These are phyloP conservation scores for Spea bombifrons DNA, from an alignment of 2,113 vertebrate species.

Conservation along the genomic window DNA sequence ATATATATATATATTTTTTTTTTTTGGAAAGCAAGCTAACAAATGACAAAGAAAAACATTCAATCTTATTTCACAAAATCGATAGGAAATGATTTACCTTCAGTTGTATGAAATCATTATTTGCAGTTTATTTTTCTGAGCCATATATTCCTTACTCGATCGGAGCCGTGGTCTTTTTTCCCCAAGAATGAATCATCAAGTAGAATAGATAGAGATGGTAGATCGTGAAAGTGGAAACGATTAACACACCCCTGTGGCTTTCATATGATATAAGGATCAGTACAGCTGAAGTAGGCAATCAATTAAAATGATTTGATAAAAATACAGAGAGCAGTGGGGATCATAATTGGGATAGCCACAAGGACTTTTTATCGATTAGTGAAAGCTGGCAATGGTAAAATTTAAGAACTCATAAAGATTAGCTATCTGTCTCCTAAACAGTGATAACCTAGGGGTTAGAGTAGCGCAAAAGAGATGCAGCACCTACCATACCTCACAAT, in stretches of 20 bases:
- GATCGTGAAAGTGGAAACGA: slow-evolving; percentile 17
- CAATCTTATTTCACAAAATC: too few relatives aligned
- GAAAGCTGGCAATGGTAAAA: slow-evolving; percentile 24
- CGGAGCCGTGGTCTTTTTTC: neutral
- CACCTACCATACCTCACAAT: slow-evolving; percentile 5
- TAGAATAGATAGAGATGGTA: slow-evolving; percentile 10
- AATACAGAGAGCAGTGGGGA: slow-evolving; percentile 25
- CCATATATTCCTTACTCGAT: too few relatives aligned
- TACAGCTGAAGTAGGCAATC: slow-evolving; percentile 26
- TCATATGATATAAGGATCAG: slow-evolving; percentile 39
- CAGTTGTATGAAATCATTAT: too few relatives aligned
- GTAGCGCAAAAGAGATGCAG: slow-evolving; percentile 20
- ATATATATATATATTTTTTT: too few relatives aligned
- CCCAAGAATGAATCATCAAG: slow-evolving; percentile 11
- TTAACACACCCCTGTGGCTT: slow-evolving; percentile 37
- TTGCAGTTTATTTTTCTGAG: too few relatives aligned
- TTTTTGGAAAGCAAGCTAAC: too few relatives aligned
- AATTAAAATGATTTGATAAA: slow-evolving; percentile 38
- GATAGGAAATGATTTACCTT: too few relatives aligned
- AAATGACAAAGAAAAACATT: too few relatives aligned
- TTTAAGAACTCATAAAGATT: slow-evolving; percentile 29
- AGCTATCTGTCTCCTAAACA: slow-evolving; percentile 32
- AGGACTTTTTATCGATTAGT: slow-evolving; percentile 43
- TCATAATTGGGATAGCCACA: slow-evolving; percentile 41
- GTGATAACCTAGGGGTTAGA: slow-evolving; percentile 22